Percentiles rank a stretch among this genome's conserved stretches.
Conservation (phyloP, 2,113 vertebrate species). For the Bolborhynchus lineola region DNA sequence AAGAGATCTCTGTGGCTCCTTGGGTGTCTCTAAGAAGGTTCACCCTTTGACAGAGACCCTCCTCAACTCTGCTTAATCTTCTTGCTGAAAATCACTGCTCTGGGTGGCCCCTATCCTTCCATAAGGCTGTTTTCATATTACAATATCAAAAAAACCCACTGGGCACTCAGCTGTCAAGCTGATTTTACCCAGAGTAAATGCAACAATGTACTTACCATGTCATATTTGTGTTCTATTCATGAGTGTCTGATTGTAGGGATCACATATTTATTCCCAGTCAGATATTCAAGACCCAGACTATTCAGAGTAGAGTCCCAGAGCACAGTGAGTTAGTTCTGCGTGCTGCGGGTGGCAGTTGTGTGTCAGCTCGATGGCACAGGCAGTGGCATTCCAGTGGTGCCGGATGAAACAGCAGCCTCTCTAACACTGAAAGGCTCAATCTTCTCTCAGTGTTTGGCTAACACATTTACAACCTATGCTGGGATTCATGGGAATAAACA, state of each 20-base stretch:
- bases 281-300: neutral
- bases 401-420: neutral
- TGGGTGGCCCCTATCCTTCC: fast-evolving
- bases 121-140: neutral
- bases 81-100: neutral
- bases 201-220: neutral
- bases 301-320: neutral
- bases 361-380: neutral
- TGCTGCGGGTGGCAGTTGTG: neutral
- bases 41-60: neutral
- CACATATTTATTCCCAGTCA: neutral
- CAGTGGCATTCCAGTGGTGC: neutral
- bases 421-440: neutral
- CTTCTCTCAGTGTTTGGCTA: neutral
- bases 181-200: neutral
- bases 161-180: neutral
- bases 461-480: neutral
- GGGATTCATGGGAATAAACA: neutral
- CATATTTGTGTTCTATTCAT: neutral
- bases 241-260: neutral
- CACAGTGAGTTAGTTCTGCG: fast-evolving
- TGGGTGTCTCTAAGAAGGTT: neutral
- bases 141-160: neutral
- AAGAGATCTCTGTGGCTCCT: neutral
- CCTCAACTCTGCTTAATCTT: neutral